Base-by-base conservation (phyloP, 2,888 invertebrate species). In the Ormyrus pomaceus region DNA sequence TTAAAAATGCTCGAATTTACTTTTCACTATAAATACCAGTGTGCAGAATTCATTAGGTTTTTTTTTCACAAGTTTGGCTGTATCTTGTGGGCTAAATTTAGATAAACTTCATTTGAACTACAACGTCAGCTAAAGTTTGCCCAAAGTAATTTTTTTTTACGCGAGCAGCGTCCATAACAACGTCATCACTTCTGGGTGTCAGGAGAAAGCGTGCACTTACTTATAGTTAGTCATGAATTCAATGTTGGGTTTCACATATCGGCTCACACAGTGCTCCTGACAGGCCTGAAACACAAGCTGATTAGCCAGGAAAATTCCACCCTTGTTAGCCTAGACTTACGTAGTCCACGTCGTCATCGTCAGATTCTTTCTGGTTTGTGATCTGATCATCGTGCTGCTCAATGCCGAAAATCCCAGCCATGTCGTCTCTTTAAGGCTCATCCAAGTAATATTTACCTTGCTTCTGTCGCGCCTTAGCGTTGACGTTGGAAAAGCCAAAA, bases 391-490 rank as follows among this genome's bases (percentile, higher is more conserved):
- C 95, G 89, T 95, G 95, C 89, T 98, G 93, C 92, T 98, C 98
- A 91, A 98, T 95, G 93, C 97, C 97, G 92, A 98, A 98, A 91
- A 98, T 96, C 92, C 96, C 97, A 91, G 95, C 95, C 95, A 95
- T 95, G 88, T 86, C 91, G 68, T 76, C 19, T 56, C 19, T 19
- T 19, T 19, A 1, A 2, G 19, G 58, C 1, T n/a, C 1, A 11
- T 19, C 5, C 19, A n/a, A 8, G 34, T 34, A 5, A 19, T 10
- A 10, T 19, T 6, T 46, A 45, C 46, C 62, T 62, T 4, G 5
- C 13, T 50, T 3, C 34, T 53, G 1, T 19, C 61, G 72, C 19
- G 50, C 71, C 34, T 51, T 71, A 34, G 59, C 7, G 46, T 8
- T 13, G 56, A 9, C 5, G 13, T 5, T 19, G 19, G 19, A 19